Percentiles rank a stretch among this genome's conserved stretches.
Conservation (phyloP, 2,113 vertebrate genomes). For the Phycodurus eques region DNA sequence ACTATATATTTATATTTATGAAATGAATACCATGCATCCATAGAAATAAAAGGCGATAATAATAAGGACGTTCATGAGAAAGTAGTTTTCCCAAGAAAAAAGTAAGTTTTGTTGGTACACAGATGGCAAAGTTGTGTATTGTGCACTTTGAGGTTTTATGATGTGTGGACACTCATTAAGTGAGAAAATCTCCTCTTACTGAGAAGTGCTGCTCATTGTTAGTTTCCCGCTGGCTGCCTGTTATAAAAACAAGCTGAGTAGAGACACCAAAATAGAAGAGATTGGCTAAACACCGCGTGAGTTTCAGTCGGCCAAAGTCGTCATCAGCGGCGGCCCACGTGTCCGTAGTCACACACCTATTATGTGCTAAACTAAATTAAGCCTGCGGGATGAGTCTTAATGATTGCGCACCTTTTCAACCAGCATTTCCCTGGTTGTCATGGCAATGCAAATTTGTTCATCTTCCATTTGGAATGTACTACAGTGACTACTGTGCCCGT, state of each 20-base stretch:
- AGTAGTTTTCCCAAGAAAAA: background rate
- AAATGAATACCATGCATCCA: background rate
- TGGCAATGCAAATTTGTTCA: background rate
- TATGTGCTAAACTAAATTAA: background rate
- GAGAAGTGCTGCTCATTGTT: constrained; percentile 58
- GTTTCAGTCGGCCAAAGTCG: background rate
- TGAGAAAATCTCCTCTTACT: constrained; percentile 48
- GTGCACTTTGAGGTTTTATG: constrained; percentile 59
- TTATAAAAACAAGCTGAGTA: constrained; percentile 58
- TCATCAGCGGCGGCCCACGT: background rate
- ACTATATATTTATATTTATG: background rate
- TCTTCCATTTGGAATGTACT: background rate
- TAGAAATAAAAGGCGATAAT: background rate
- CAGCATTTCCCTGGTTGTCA: background rate
- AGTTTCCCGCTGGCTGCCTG: constrained; percentile 51
- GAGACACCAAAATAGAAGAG: constrained; percentile 48
- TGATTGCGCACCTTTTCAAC: background rate
- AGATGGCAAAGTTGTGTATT: constrained; percentile 60
- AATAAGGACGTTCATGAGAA: background rate
- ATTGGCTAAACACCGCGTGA: constrained; percentile 34
- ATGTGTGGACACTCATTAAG: constrained; percentile 54
- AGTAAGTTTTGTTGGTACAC: constrained; percentile 39
- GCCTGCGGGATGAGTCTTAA: background rate
- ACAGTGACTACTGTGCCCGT: background rate
- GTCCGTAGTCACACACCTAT: background rate